Conservation (phyloP, 2,888 invertebrate genomes). For the Rhamnusium bicolor region DNA sequence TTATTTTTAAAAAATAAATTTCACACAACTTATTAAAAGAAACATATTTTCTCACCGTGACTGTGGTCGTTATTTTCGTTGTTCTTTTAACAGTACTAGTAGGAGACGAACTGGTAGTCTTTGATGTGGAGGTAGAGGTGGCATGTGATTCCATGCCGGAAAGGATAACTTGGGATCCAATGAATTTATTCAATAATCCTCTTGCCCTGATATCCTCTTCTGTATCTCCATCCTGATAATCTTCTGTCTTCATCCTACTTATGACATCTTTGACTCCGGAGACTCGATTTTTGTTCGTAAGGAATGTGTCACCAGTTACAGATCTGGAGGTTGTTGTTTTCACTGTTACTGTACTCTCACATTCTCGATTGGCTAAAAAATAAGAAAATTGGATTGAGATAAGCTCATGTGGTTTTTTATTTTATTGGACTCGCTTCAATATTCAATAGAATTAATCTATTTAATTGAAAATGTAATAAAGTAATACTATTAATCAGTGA, state of each 20-base stretch:
- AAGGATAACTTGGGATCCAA: slow-evolving; percentile 86
- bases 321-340: slow-evolving; percentile 42
- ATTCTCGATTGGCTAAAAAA: slow-evolving; percentile 37
- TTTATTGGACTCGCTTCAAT: too few species aligned
- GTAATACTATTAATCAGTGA: too few species aligned
- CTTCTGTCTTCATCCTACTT: slow-evolving; percentile 81
- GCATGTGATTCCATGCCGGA: slow-evolving; percentile 79
- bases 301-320: slow-evolving; percentile 75
- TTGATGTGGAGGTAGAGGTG: slow-evolving; percentile 50
- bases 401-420: too few species aligned
- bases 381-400: not conserved
- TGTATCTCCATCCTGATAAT: slow-evolving; percentile 76
- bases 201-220: slow-evolving; percentile 82
- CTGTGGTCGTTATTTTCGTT: slow-evolving; percentile 58
- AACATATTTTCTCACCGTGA: slow-evolving; percentile 53
- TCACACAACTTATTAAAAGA: not conserved
- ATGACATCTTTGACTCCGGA: slow-evolving; percentile 84
- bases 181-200: slow-evolving; percentile 86
- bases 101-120: slow-evolving; percentile 38
- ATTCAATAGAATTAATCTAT: too few species aligned
- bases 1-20: too few species aligned
- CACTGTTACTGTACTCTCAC: slow-evolving; percentile 37
- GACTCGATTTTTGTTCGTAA: slow-evolving; percentile 81
- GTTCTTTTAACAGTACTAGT: slow-evolving; percentile 48
- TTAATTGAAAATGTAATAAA: too few species aligned